Evolutionary conservation across 2,797 vertebrate genomes (phyloP).

Genomic region (Leptodactylus fallax): DNA sequence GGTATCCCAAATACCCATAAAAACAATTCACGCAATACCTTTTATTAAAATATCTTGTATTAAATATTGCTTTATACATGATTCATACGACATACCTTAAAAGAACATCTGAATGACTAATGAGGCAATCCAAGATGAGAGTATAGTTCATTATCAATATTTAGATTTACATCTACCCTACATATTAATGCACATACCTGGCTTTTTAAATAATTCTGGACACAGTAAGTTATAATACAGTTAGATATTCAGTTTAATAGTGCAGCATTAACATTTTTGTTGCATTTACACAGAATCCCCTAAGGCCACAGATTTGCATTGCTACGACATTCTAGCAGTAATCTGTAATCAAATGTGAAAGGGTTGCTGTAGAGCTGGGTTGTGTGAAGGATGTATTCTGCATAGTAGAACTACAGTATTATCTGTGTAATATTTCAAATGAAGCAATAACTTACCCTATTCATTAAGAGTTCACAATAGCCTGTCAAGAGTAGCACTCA

Average conservation of each 20-base stretch:
- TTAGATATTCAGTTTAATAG: slow-evolving; percentile 45
- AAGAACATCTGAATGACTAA: neutral
- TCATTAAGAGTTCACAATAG: slow-evolving; percentile 10
- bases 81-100: neutral
- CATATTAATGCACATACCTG: neutral
- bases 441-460: neutral
- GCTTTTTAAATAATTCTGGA: neutral
- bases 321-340: slow-evolving; percentile 45
- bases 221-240: slow-evolving; percentile 38
- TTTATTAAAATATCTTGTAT: too few species aligned
- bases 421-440: slow-evolving; percentile 13
- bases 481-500: neutral
- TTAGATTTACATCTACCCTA: neutral
- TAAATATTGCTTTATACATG: neutral
- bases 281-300: slow-evolving; percentile 58
- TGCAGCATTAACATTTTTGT: slow-evolving; percentile 51
- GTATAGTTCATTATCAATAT: neutral
- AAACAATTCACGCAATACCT: too few species aligned
- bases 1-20: too few species aligned
- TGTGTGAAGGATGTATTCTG: slow-evolving; percentile 42
- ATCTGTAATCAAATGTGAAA: slow-evolving; percentile 54
- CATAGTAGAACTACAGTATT: slow-evolving; percentile 15
- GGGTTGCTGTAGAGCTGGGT: slow-evolving; percentile 26
- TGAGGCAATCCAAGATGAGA: neutral
- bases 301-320: slow-evolving; percentile 54